Percentiles rank a stretch among this genome's conserved stretches.
These are phyloP conservation scores for Phocoena phocoena DNA, from an alignment of 2,113 vertebrate genomes.

Conservation along the genomic window DNA sequence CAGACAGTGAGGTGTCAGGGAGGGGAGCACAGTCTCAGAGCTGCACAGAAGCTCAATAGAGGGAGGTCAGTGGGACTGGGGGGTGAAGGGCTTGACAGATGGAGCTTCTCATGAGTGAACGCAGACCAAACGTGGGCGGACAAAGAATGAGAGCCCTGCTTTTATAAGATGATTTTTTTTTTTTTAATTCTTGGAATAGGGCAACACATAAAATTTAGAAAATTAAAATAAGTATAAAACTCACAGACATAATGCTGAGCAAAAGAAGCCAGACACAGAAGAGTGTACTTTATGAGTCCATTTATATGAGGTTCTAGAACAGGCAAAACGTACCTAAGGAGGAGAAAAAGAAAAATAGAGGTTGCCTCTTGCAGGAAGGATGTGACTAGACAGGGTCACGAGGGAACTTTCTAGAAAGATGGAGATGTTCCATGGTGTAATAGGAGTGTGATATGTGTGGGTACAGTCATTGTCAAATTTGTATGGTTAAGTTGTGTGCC, in stretches of 20 bases:
- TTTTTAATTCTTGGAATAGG: background rate
- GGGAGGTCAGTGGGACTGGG: accelerated
- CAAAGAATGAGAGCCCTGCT: background rate
- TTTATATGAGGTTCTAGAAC: background rate
- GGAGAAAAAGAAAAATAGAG: background rate
- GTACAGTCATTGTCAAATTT: background rate
- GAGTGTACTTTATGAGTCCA: background rate
- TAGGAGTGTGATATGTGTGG: background rate
- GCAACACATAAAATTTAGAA: background rate
- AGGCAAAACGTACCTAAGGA: background rate
- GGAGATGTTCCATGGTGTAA: background rate
- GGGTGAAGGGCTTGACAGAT: background rate
- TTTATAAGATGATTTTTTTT: background rate
- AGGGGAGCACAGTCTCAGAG: background rate
- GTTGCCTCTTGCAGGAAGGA: background rate
- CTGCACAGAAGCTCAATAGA: background rate
- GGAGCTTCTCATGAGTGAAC: background rate
- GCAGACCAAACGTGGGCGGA: background rate
- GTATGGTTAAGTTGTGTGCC: background rate
- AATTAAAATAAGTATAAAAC: background rate
- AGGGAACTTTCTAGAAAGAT: background rate
- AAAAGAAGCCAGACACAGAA: background rate
- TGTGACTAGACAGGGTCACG: background rate
- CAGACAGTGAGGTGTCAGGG: background rate
- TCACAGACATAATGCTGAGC: background rate